These are phyloP conservation scores for Corythaixoides concolor DNA, from an alignment of 2,113 vertebrate species.

Conservation along the genomic window DNA sequence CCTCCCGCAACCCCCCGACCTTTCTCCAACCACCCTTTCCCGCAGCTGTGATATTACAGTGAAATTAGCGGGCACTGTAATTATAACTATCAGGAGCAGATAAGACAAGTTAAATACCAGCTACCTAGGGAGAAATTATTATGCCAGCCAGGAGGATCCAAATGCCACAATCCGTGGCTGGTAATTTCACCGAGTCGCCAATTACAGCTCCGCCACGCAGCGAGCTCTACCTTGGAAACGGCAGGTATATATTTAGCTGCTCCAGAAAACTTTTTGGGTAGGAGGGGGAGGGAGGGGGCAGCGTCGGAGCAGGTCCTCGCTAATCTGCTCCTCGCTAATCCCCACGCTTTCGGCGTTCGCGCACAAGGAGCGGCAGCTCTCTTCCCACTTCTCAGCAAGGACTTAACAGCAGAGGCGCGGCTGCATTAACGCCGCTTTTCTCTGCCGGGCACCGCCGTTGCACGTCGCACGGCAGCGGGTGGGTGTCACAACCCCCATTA, in stretches of 20 bases:
- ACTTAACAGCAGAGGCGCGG: constrained; percentile 1
- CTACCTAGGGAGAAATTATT: constrained; percentile 72
- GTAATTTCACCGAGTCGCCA: constrained; percentile 71
- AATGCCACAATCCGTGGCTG: constrained; percentile 70
- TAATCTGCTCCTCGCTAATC: constrained; percentile 45
- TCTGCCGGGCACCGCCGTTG: not conserved
- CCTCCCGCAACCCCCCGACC: not conserved
- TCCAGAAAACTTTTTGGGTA: constrained; percentile 55
- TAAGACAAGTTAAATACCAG: constrained; percentile 78
- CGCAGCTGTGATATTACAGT: not conserved
- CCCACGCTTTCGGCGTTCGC: not conserved
- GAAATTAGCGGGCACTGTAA: constrained; percentile 66
- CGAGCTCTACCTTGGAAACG: constrained; percentile 67
- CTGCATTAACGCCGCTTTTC: not conserved
- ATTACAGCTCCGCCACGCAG: constrained; percentile 65
- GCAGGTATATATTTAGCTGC: constrained; percentile 72
- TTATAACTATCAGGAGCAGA: constrained; percentile 70
- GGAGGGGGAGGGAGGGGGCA: not conserved
- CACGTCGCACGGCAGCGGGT: not conserved
- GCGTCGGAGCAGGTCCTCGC: not conserved
- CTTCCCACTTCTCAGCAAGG: not conserved
- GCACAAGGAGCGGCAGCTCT: not conserved
- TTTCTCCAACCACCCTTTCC: constrained; percentile 25
- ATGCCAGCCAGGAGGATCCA: constrained; percentile 72
- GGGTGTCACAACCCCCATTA: constrained; percentile 18